These are phyloP conservation scores for Discoglossus pictus DNA, from an alignment of 2,797 vertebrate genomes.

Conservation along the genomic window DNA sequence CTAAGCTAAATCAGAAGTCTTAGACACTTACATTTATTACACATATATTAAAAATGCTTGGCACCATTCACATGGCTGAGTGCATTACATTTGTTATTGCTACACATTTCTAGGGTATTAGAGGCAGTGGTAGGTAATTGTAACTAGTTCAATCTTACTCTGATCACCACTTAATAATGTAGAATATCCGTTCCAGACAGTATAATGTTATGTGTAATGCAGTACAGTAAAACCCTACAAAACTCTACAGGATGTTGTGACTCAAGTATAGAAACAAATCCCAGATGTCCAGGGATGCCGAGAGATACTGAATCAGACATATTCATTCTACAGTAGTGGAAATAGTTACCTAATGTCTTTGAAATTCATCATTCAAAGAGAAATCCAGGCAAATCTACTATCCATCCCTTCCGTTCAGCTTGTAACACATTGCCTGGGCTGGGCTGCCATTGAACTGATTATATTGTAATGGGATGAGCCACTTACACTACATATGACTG, in stretches of 20 bases:
- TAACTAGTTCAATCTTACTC: not conserved
- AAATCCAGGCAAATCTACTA: not conserved
- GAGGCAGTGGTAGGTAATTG: not conserved
- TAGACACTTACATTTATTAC: too few species aligned
- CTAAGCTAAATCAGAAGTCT: too few species aligned
- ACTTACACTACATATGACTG: too few species aligned
- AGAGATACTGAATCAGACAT: not conserved
- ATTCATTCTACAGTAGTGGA: not conserved
- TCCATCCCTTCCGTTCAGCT: not conserved
- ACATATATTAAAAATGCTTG: too few species aligned
- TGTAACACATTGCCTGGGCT: not conserved
- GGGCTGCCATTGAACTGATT: too few species aligned
- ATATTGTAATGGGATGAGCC: too few species aligned
- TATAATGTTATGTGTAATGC: slow-evolving; percentile 8
- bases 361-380: not conserved
- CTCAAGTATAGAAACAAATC: slow-evolving; percentile 26
- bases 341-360: not conserved
- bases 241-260: slow-evolving; percentile 23
- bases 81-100: too few species aligned
- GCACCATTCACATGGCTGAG: too few species aligned
- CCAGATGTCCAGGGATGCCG: slow-evolving; percentile 16
- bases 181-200: not conserved
- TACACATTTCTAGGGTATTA: not conserved
- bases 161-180: not conserved
- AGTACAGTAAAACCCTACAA: not conserved